Conservation (phyloP, 92 coral and sea anemone genomes). For the Porites lobata region DNA sequence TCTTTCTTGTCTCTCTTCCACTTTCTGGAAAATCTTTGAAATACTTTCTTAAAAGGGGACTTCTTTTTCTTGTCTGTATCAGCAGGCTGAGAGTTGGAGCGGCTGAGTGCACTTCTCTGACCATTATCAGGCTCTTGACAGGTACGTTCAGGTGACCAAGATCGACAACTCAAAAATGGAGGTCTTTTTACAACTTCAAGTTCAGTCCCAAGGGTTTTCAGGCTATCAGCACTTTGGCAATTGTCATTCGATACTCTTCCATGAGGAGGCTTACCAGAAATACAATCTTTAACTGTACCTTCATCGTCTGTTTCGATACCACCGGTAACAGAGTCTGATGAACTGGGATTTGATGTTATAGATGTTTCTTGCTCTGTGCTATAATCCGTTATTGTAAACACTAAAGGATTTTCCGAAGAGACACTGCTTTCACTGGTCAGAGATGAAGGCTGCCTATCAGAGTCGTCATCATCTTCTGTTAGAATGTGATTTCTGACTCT, state of each 20-base stretch:
- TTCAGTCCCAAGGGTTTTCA: background rate
- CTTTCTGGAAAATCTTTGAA: background rate
- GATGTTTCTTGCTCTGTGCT: background rate
- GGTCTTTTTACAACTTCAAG: background rate
- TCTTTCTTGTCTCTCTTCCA: background rate
- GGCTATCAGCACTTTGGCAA: constrained; percentile 1
- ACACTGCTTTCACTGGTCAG: constrained; percentile 1
- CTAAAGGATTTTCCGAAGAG: background rate
- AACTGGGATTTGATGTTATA: constrained; percentile 3
- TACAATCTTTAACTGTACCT: background rate
- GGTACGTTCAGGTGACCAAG: constrained; percentile 23
- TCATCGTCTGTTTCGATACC: background rate
- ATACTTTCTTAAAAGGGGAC: constrained; percentile 2
- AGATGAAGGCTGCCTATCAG: background rate
- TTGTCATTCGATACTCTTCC: background rate
- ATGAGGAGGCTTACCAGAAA: background rate
- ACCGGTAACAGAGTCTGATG: background rate
- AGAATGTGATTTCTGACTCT: background rate
- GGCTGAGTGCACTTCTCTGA: background rate
- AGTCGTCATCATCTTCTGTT: constrained; percentile 4
- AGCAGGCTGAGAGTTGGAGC: constrained; percentile 24
- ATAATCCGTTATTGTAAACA: background rate
- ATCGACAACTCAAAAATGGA: background rate
- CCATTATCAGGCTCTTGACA: background rate
- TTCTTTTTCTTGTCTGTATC: constrained; percentile 9